A percentile compares a stretch with the other conserved stretches of the same genome.
phyloP scores from a whole-genome alignment of 2,888 invertebrate species.

The Helleia helle region DNA sequence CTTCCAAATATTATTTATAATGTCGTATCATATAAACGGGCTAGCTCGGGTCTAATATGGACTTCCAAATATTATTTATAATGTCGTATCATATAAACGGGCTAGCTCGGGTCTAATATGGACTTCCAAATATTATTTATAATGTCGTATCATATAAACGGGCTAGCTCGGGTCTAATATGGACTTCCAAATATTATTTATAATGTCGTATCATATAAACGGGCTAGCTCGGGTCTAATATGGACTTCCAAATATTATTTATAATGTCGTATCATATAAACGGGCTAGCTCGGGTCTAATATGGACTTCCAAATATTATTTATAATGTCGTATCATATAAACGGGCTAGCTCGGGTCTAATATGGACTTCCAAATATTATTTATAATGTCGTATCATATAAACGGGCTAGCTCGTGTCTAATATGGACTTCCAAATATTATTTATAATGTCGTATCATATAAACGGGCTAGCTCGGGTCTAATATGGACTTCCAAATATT shows the following conservation, averaged over 20 bases:
- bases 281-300: constrained; percentile 4
- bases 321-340: constrained; percentile 16
- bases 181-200: constrained; percentile 20
- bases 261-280: constrained; percentile 15
- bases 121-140: constrained; percentile 20
- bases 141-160: constrained; percentile 15
- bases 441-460: constrained; percentile 16
- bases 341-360: constrained; percentile 6
- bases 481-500: constrained; percentile 19
- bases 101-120: constrained; percentile 12
- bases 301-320: constrained; percentile 20
- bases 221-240: constrained; percentile 10
- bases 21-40: constrained; percentile 15
- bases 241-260: constrained; percentile 20
- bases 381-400: constrained; percentile 15
- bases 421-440: constrained; percentile 20
- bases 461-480: constrained; percentile 10
- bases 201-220: constrained; percentile 15
- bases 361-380: constrained; percentile 20
- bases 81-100: constrained; percentile 15
- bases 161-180: constrained; percentile 11
- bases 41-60: constrained; percentile 13
- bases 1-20: constrained; percentile 20
- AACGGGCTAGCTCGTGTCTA: constrained; percentile 8
- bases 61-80: constrained; percentile 20